These are phyloP conservation scores for Zapornia atra DNA, from an alignment of 2,113 vertebrate species.

Conservation along the genomic window DNA sequence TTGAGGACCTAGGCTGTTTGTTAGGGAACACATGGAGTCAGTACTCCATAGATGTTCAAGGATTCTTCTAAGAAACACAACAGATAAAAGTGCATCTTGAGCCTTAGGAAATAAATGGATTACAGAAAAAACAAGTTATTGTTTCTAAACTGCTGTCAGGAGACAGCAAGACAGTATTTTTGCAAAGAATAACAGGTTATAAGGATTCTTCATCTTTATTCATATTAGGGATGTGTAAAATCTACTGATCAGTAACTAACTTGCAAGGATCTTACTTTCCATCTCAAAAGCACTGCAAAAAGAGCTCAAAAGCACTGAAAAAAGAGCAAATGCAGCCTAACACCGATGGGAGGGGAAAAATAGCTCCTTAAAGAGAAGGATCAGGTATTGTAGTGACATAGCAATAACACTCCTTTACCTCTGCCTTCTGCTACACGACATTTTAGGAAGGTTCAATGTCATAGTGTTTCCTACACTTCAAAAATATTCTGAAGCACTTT, in stretches of 20 bases:
- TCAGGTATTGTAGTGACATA: not conserved
- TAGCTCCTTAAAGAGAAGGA: not conserved
- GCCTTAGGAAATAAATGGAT: not conserved
- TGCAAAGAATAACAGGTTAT: not conserved
- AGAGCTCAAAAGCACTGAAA: not conserved
- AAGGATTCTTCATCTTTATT: not conserved
- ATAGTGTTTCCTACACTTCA: not conserved
- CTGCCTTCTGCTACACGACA: not conserved
- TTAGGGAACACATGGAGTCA: not conserved
- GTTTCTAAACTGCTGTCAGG: not conserved
- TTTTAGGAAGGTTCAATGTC: not conserved
- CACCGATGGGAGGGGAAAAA: not conserved
- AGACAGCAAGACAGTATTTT: not conserved
- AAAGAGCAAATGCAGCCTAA: not conserved
- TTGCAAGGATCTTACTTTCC: not conserved
- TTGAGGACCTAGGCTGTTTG: not conserved
- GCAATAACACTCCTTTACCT: not conserved
- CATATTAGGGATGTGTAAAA: not conserved
- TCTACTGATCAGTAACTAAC: not conserved
- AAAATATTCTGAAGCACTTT: not conserved
- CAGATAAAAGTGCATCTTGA: not conserved
- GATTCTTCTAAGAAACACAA: not conserved
- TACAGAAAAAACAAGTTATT: not conserved
- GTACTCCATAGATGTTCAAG: fast-evolving
- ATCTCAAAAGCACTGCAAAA: not conserved